Base-by-base conservation (phyloP, 1,140 invertebrate genomes). In the Drosophila nasuta region DNA sequence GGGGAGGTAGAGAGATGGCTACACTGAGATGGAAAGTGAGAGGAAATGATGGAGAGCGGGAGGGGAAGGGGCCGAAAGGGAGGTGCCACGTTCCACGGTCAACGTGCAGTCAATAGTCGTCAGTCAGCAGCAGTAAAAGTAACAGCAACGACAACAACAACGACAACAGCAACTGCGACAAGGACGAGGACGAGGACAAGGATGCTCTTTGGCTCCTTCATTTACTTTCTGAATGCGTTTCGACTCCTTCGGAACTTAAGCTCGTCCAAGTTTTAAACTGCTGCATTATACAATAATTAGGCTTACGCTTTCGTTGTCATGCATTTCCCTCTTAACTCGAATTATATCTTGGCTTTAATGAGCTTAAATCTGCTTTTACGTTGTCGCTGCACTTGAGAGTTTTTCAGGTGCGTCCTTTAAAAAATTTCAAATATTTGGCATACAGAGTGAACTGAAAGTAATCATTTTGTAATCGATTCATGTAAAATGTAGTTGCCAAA, bases 21-120 rank as follows among this genome's bases (percentile, higher is more conserved):
- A 10, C 1, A 59, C 35, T 10, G 17, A 13, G 56, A 52, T 46
- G 45, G 49, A 52, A 13, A 54, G 51, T 17, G 38, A 10, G 17
- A 49, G 10, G 1, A 7, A 25, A 33, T 3, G 25, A 30, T 5
- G 20, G 7, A 5, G 10, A 41, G 30, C 11, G 8, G 7, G 35
- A n/a, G 10, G 8, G 15, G 6, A 8, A 57, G 52, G 17, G 25
- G 28, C 7, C 2, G 51, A 1, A 2, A 54, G 13, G 10, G 51
- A 54, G 20, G 25, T 33, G 2, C 35, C 13, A 3, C 33, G 28
- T 15, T 11, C 54, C 30, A 58, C 54, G 28, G 38, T 51, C 49
- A 54, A 30, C 48, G 60, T 48, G 38, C 60, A 38, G 43, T 58
- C 65, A 67, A 67, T 35, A 57, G 52, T 58, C 64, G 41, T 46